Evolutionary conservation across 2,888 invertebrate genomes (phyloP).

Genomic region (Microctonus hyperodae): DNA sequence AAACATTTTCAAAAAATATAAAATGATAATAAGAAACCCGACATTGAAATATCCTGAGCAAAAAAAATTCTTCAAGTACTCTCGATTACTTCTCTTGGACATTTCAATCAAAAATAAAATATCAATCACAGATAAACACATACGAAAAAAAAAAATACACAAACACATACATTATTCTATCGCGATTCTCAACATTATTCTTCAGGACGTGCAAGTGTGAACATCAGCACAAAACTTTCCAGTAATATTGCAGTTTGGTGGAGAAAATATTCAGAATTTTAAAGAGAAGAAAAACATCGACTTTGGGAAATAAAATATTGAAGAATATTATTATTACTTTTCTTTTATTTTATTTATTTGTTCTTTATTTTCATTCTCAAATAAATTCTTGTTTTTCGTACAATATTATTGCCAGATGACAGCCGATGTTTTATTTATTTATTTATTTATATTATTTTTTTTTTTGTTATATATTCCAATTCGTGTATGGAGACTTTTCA

Average conservation of each 20-base stretch:
- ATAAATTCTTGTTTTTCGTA: not conserved
- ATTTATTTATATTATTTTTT: too few relatives aligned
- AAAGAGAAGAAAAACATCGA: not conserved
- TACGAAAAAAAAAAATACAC: too few relatives aligned
- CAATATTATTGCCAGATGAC: not conserved
- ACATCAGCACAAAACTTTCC: slow-evolving; percentile 7
- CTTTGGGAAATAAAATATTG: not conserved
- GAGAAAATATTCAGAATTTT: not conserved
- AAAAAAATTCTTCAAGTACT: slow-evolving; percentile 25
- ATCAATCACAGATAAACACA: not conserved
- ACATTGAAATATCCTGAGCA: slow-evolving; percentile 9
- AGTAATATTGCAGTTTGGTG: not conserved
- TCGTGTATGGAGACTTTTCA: slow-evolving; percentile 4
- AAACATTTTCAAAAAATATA: slow-evolving; percentile 12
- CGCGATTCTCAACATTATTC: slow-evolving; percentile 31
- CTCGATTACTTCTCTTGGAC: slow-evolving; percentile 27
- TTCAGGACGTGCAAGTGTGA: slow-evolving; percentile 23
- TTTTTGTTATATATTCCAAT: not conserved
- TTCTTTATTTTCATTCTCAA: not conserved
- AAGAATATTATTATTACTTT: not conserved
- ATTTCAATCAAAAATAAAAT: slow-evolving; percentile 10
- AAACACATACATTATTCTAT: too few relatives aligned
- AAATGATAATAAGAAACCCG: not conserved
- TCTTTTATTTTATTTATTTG: too few relatives aligned
- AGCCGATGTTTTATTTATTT: not conserved